Evolutionary conservation across 2,113 vertebrate genomes (phyloP).

Genomic region (Seriola quinqueradiata): DNA sequence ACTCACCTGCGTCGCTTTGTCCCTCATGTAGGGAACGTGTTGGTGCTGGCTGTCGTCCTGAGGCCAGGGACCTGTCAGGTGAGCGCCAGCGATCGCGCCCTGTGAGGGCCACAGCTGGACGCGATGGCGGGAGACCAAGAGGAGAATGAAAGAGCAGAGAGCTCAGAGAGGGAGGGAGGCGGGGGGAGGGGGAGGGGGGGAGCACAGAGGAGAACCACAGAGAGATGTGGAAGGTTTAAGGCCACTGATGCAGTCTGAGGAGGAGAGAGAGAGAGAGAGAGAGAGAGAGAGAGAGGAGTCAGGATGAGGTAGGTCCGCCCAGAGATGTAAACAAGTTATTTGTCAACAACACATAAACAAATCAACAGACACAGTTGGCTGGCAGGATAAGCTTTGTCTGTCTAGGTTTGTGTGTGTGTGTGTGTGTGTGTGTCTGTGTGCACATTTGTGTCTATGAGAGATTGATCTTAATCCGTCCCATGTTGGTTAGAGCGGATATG

Average conservation of each 20-base stretch:
- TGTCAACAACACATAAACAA: constrained; percentile 59
- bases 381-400: constrained; percentile 66
- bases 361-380: constrained; percentile 65
- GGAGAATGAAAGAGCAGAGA: constrained; percentile 67
- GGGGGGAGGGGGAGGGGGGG: too few relatives aligned
- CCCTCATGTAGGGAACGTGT: constrained; percentile 93
- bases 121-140: constrained; percentile 77
- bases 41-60: constrained; percentile 92
- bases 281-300: constrained; percentile 19
- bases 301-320: not conserved
- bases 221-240: constrained; percentile 59
- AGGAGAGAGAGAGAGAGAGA: constrained; percentile 3
- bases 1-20: constrained; percentile 96
- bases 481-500: constrained; percentile 52
- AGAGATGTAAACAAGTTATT: constrained; percentile 57
- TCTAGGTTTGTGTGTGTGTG: constrained; percentile 43
- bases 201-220: constrained; percentile 20
- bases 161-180: constrained; percentile 67
- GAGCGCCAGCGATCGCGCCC: constrained; percentile 92
- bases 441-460: not conserved
- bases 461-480: constrained; percentile 69
- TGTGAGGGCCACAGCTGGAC: constrained; percentile 91
- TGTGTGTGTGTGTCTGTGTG: not conserved
- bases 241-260: constrained; percentile 66
- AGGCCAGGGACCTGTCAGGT: constrained; percentile 97